These are phyloP conservation scores for Scolopax mira DNA, from an alignment of 2,113 vertebrate species.

Conservation along the genomic window DNA sequence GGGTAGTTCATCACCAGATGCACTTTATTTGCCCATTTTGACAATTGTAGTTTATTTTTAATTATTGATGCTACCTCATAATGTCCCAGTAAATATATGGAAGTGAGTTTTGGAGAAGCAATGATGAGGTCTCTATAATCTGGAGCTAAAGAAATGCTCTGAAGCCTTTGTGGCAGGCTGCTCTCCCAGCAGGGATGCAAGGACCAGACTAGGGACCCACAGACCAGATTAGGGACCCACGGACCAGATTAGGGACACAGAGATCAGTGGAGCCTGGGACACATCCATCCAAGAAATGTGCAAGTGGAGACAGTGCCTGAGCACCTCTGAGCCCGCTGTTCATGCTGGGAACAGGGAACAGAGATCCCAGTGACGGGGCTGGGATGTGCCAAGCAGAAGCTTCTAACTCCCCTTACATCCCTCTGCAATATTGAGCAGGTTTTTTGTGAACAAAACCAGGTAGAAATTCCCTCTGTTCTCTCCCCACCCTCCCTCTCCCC, in stretches of 20 bases:
- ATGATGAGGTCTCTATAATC: neutral
- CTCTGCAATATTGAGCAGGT: neutral
- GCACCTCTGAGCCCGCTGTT: rapidly evolving
- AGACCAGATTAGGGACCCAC: neutral
- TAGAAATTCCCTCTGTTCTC: neutral
- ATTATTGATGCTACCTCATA: neutral
- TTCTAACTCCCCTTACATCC: neutral
- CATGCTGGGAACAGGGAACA: neutral
- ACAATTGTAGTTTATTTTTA: slow-evolving; percentile 23
- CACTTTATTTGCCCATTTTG: neutral
- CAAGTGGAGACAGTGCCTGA: neutral
- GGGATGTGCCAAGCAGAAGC: rapidly evolving
- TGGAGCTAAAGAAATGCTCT: neutral
- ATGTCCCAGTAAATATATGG: neutral
- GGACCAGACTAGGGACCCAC: neutral
- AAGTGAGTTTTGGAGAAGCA: neutral
- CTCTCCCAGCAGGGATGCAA: neutral
- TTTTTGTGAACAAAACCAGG: neutral
- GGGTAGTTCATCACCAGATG: slow-evolving; percentile 6
- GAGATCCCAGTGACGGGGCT: neutral
- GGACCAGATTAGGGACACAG: neutral
- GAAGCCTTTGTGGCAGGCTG: neutral
- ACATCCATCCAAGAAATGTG: rapidly evolving
- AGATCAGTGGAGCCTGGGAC: rapidly evolving
- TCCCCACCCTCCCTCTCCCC: neutral